Percentiles rank a stretch among this genome's conserved stretches.
Conservation (phyloP, 2,797 vertebrate species). For the Tauraco hartlaubi region DNA sequence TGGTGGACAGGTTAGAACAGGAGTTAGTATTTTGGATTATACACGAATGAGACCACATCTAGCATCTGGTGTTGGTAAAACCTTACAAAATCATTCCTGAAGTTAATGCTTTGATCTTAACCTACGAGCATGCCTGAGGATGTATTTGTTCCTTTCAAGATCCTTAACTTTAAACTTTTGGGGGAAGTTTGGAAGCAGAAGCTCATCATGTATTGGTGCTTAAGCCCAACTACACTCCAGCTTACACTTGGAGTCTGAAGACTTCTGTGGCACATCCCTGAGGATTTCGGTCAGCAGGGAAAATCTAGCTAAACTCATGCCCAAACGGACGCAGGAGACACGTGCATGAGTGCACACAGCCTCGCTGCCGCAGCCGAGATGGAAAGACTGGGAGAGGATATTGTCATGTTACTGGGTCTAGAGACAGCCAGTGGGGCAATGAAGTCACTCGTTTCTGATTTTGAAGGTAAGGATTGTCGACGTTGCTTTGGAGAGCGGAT, state of each 20-base stretch:
- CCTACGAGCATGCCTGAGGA: fast-evolving
- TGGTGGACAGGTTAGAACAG: conserved; percentile 87
- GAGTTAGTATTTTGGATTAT: conserved; percentile 73
- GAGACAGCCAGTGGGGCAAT: conserved; percentile 3
- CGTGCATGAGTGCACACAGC: not conserved
- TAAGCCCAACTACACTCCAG: not conserved
- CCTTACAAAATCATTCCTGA: not conserved
- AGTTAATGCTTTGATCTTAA: not conserved
- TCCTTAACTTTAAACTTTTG: not conserved
- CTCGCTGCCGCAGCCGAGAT: not conserved
- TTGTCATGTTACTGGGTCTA: not conserved
- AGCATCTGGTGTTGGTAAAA: not conserved
- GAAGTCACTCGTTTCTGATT: conserved; percentile 16
- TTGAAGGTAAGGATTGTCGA: conserved; percentile 34
- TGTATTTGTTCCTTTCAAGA: fast-evolving
- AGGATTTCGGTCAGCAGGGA: not conserved
- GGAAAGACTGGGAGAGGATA: not conserved
- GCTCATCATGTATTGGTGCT: fast-evolving
- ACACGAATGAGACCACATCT: not conserved
- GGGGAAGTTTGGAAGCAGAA: not conserved
- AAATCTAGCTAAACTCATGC: not conserved
- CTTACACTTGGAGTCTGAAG: not conserved
- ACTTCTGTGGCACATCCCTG: not conserved
- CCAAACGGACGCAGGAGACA: not conserved
- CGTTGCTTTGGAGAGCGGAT: not conserved